Evolutionary conservation across 2,888 invertebrate genomes (phyloP).

Genomic region (Eilema caniola): DNA sequence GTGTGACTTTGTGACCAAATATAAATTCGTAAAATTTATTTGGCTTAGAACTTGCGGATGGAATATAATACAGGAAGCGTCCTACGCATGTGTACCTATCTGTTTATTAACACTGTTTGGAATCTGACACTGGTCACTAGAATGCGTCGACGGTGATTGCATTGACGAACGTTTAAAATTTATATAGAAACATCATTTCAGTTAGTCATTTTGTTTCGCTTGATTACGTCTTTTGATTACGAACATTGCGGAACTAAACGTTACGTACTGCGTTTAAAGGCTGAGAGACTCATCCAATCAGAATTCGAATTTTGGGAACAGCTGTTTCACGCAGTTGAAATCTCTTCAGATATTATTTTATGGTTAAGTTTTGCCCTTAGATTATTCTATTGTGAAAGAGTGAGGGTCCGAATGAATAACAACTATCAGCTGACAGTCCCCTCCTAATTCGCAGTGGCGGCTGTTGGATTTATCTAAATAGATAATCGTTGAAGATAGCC

Average conservation of each 20-base stretch:
- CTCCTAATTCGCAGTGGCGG: conserved; percentile 58
- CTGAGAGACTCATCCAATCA: conserved; percentile 31
- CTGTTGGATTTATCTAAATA: conserved; percentile 70
- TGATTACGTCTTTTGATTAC: conserved; percentile 40
- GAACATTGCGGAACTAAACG: conserved; percentile 45
- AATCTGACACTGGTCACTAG: conserved; percentile 58
- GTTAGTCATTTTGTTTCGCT: conserved; percentile 44
- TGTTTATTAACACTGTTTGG: conserved; percentile 58
- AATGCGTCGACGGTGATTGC: conserved; percentile 51
- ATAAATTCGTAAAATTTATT: conserved; percentile 56
- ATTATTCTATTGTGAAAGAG: conserved; percentile 49
- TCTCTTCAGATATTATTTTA: conserved; percentile 45
- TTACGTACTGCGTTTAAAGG: conserved; percentile 31
- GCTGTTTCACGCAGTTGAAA: conserved; percentile 42
- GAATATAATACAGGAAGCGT: conserved; percentile 61
- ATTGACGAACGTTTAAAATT: conserved; percentile 46
- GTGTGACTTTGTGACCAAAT: conserved; percentile 49
- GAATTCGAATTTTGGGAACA: conserved; percentile 38
- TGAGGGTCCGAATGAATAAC: conserved; percentile 70
- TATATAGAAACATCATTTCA: conserved; percentile 35
- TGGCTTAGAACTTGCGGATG: conserved; percentile 55
- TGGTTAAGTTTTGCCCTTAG: conserved; percentile 37
- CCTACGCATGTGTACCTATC: conserved; percentile 65
- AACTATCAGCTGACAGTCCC: conserved; percentile 63
- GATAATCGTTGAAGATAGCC: conserved; percentile 70